These are phyloP conservation scores for Nothobranchius kuhntae DNA, from an alignment of 2,113 vertebrate species.

Conservation along the genomic window DNA sequence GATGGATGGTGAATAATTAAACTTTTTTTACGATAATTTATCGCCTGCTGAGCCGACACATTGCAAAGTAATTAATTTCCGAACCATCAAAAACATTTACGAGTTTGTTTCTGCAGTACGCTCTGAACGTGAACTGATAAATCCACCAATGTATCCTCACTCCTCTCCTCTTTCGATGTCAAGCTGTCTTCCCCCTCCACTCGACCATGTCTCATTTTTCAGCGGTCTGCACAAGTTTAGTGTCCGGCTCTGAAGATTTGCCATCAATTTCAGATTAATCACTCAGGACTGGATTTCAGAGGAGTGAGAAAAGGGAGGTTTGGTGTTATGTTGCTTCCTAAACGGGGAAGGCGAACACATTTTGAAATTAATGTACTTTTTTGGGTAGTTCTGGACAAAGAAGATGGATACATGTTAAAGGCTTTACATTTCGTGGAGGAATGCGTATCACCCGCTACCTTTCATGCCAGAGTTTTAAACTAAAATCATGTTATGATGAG, in stretches of 20 bases:
- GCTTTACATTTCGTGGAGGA: too few relatives aligned
- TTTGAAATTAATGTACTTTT: slow-evolving; percentile 46
- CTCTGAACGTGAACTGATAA: slow-evolving; percentile 63
- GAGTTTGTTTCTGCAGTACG: slow-evolving; percentile 72
- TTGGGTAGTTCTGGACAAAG: slow-evolving; percentile 2
- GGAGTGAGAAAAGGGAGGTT: not conserved
- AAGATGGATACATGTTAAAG: slow-evolving; percentile 5
- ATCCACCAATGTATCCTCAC: slow-evolving; percentile 57
- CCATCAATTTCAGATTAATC: slow-evolving; percentile 55
- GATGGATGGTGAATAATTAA: slow-evolving; percentile 56
- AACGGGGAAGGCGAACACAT: slow-evolving; percentile 29
- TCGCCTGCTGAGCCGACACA: slow-evolving; percentile 67
- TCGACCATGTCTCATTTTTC: slow-evolving; percentile 37
- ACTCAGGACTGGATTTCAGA: slow-evolving; percentile 40
- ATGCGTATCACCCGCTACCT: too few relatives aligned
- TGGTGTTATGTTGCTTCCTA: slow-evolving; percentile 33
- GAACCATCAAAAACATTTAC: slow-evolving; percentile 73
- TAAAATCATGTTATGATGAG: too few relatives aligned
- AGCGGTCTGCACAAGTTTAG: slow-evolving; percentile 34
- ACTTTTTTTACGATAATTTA: slow-evolving; percentile 72
- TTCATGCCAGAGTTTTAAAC: too few relatives aligned
- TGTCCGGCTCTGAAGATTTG: slow-evolving; percentile 44
- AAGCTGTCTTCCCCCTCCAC: slow-evolving; percentile 19
- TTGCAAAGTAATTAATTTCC: slow-evolving; percentile 68
- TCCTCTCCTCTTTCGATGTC: slow-evolving; percentile 7